Evolutionary conservation across 2,113 vertebrate genomes (phyloP).

Genomic region (Atlantisia rogersi): DNA sequence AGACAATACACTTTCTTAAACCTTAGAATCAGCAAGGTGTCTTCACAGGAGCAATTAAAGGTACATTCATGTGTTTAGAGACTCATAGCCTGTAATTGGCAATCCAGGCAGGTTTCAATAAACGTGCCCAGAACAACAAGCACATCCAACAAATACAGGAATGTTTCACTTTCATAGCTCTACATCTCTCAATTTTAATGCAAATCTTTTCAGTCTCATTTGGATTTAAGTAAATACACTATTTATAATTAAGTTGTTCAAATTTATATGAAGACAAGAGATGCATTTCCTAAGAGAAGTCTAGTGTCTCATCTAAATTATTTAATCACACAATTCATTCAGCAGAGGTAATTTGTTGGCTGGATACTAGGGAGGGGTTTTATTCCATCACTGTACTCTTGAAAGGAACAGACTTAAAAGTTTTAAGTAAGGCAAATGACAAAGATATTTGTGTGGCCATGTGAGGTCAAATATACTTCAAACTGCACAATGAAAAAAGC

Average conservation of each 20-base stretch:
- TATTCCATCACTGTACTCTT: background rate
- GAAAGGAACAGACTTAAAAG: background rate
- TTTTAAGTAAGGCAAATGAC: background rate
- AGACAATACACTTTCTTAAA: background rate
- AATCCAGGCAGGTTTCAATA: background rate
- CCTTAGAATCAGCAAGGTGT: background rate
- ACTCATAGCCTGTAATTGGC: background rate
- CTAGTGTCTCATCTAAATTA: background rate
- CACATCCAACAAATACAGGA: background rate
- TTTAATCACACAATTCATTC: background rate
- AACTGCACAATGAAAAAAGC: background rate
- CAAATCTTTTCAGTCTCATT: background rate
- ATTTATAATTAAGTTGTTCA: background rate
- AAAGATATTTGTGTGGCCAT: background rate
- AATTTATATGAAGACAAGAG: background rate
- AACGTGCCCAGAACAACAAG: background rate
- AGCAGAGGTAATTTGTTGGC: background rate
- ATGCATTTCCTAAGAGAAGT: background rate
- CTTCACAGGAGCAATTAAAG: background rate
- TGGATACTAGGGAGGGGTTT: background rate
- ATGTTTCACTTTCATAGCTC: background rate
- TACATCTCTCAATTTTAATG: background rate
- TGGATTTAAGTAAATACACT: background rate
- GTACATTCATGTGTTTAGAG: background rate
- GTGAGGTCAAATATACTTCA: constrained; percentile 1